phyloP scores from a whole-genome alignment of 1,140 invertebrate genomes.

The Camponotus vicinus region DNA sequence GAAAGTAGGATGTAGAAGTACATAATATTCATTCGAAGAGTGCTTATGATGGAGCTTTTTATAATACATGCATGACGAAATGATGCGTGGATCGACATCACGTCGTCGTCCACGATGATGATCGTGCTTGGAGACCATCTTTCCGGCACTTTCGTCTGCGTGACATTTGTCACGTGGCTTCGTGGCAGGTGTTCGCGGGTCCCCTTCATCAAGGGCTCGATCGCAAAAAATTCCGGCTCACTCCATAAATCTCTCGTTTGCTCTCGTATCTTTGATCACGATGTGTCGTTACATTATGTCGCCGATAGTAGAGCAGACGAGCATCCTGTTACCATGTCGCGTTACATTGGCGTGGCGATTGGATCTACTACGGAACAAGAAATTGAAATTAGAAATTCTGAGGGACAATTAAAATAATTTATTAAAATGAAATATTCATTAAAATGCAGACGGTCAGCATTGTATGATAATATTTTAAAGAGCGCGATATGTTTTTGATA shows the following conservation, averaged over 20 bases:
- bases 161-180: not conserved
- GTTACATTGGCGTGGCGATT: slow-evolving; percentile 23
- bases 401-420: slow-evolving; percentile 2
- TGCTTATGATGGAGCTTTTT: not conserved
- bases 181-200: not conserved
- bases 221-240: not conserved
- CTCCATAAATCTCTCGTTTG: not conserved
- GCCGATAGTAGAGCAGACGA: not conserved
- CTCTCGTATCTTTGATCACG: not conserved
- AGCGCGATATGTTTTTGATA: too few species aligned
- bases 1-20: not conserved
- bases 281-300: not conserved
- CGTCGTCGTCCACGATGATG: not conserved
- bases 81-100: not conserved
- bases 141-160: slow-evolving; percentile 10
- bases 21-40: not conserved
- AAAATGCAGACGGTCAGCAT: not conserved
- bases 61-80: slow-evolving; percentile 34
- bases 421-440: not conserved
- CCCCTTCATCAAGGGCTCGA: not conserved
- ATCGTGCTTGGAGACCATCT: not conserved
- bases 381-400: not conserved
- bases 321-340: slow-evolving; percentile 17
- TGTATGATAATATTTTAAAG: too few species aligned
- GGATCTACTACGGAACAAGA: not conserved